Evolutionary conservation across 1,140 invertebrate genomes (phyloP).

Genomic region (Phenacoccus solenopsis): DNA sequence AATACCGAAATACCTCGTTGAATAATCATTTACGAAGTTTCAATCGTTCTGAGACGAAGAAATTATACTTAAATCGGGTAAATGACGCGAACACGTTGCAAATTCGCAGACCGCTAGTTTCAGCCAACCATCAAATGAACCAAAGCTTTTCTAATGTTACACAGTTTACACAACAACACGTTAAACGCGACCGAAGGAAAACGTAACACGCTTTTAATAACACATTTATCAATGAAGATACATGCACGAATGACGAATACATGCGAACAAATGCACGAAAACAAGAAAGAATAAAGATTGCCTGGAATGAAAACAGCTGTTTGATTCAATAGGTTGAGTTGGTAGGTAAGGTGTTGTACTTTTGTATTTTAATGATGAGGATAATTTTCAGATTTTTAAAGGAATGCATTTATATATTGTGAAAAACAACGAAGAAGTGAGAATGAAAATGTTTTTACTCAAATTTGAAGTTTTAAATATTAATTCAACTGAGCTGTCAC

Average conservation of each 20-base stretch:
- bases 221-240: constrained; percentile 2
- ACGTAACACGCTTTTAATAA: neutral
- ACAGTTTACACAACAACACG: neutral
- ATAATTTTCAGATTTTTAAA: too few relatives aligned
- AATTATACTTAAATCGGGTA: neutral
- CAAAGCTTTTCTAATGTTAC: neutral
- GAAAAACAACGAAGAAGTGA: too few relatives aligned
- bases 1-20: neutral
- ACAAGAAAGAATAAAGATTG: neutral
- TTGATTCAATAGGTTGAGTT: too few relatives aligned
- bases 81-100: neutral
- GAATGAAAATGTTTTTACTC: too few relatives aligned
- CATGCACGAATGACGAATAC: neutral
- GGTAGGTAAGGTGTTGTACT: too few relatives aligned
- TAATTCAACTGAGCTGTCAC: too few relatives aligned
- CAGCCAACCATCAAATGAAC: neutral
- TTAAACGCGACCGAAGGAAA: neutral
- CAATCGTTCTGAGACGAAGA: neutral
- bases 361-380: too few relatives aligned
- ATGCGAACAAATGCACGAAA: too few relatives aligned
- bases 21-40: neutral
- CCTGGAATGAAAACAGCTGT: neutral
- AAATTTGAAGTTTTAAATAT: too few relatives aligned
- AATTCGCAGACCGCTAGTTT: neutral
- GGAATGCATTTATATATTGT: too few relatives aligned